Conservation (phyloP, 2,888 invertebrate genomes). For the Conomelus anceps region DNA sequence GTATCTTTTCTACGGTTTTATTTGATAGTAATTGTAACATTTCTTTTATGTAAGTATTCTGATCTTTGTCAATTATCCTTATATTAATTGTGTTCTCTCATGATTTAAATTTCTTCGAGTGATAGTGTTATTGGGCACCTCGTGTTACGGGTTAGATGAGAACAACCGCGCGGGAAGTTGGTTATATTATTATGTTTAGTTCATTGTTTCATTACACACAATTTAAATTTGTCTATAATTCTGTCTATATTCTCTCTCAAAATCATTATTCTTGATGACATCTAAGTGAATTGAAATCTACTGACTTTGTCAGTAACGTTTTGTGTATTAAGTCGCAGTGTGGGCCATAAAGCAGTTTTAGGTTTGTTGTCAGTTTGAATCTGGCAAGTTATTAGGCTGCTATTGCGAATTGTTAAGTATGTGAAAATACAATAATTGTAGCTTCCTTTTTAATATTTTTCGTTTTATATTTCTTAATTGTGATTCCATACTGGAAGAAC, state of each 20-base stretch:
- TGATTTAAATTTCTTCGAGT: not conserved
- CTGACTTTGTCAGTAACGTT: conserved; percentile 17
- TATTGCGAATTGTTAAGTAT: too few relatives aligned
- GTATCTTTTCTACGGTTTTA: conserved; percentile 28
- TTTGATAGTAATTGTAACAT: conserved; percentile 22
- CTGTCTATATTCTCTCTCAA: not conserved
- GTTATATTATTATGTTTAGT: conserved; percentile 12
- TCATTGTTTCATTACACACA: not conserved
- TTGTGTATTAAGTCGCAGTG: conserved; percentile 4
- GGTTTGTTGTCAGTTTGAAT: not conserved
- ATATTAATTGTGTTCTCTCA: not conserved
- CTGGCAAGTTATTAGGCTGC: not conserved
- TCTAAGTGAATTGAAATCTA: not conserved
- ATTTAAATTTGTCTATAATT: not conserved
- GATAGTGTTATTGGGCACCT: not conserved
- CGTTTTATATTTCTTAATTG: not conserved
- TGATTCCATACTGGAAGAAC: not conserved
- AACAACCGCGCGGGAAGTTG: conserved; percentile 28
- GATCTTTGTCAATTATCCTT: not conserved
- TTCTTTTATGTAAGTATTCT: conserved; percentile 31
- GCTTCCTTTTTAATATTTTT: not conserved
- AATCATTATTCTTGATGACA: not conserved
- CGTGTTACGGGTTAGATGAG: conserved; percentile 17
- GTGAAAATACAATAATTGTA: too few relatives aligned
- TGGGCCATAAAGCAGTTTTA: not conserved